Conservation (phyloP, 2,888 invertebrate species). For the Zootermopsis nevadensis region DNA sequence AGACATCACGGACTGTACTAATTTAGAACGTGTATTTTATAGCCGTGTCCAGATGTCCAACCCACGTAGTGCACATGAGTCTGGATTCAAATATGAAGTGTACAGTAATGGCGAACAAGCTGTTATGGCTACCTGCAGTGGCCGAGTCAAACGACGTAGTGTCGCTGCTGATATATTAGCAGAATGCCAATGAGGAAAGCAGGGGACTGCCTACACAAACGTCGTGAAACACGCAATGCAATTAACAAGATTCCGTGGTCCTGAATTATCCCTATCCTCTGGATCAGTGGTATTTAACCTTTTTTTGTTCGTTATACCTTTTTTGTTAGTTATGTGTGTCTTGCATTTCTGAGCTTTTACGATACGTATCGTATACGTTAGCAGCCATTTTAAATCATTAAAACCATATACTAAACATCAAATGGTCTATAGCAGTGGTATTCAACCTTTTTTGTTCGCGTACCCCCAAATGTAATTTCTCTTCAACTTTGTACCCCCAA, state of each 20-base stretch:
- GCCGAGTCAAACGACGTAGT: background rate
- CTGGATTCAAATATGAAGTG: background rate
- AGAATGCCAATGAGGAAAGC: background rate
- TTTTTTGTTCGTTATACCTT: too few species aligned
- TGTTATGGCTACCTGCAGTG: background rate
- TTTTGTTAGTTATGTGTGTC: too few species aligned
- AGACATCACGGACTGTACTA: too few species aligned
- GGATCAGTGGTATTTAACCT: too few species aligned
- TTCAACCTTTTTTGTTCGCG: too few species aligned
- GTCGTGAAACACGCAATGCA: background rate
- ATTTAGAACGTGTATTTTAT: background rate
- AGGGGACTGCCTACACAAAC: background rate
- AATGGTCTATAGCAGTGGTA: too few species aligned
- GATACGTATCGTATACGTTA: too few species aligned
- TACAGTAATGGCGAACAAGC: background rate
- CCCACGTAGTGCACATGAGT: background rate
- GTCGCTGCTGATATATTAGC: background rate
- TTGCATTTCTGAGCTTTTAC: too few species aligned
- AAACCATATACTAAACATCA: too few species aligned
- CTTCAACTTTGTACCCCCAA: too few species aligned
- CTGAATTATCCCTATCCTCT: background rate
- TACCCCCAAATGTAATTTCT: too few species aligned
- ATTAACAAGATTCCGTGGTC: background rate
- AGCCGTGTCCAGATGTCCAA: background rate
- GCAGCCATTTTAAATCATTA: too few species aligned